Conservation (phyloP, 2,113 vertebrate genomes). For the Tyrannus savana region DNA sequence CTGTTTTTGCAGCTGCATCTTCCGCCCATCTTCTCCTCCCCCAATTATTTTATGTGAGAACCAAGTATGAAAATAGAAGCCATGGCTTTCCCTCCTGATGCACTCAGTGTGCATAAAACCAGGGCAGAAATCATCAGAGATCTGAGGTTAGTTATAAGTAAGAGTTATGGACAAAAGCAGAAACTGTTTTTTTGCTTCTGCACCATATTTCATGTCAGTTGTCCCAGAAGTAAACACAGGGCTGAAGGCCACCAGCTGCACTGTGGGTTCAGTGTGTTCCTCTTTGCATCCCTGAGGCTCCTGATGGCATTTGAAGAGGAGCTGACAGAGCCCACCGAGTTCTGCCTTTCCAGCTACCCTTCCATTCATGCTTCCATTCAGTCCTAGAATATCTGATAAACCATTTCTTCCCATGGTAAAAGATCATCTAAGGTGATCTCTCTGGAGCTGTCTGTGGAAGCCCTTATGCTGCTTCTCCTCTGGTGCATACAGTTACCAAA, state of each 20-base stretch:
- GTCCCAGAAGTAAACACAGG: fast-evolving
- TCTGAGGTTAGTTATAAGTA: not conserved
- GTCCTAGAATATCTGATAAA: not conserved
- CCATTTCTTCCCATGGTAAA: not conserved
- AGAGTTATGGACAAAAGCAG: not conserved
- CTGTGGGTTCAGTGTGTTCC: fast-evolving
- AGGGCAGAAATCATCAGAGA: not conserved
- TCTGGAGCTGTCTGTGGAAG: not conserved
- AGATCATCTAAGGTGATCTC: not conserved
- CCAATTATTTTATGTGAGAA: conserved; percentile 43
- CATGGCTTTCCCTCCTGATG: not conserved
- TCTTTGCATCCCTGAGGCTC: not conserved
- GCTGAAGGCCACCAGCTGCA: not conserved
- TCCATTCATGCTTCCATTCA: not conserved
- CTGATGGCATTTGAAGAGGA: not conserved
- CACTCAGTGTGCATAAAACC: not conserved
- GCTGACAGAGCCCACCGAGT: not conserved
- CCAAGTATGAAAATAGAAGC: conserved; percentile 9
- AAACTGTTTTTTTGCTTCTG: not conserved
- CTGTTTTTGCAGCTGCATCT: conserved; percentile 68
- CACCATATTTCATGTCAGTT: not conserved
- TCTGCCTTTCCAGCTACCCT: not conserved
- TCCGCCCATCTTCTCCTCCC: not conserved
- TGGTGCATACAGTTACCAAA: not conserved
- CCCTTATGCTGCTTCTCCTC: fast-evolving